Percentiles rank a stretch among this genome's conserved stretches.
Evolutionary conservation across 2,888 invertebrate species (phyloP).

Genomic region (Lithodes maja): DNA sequence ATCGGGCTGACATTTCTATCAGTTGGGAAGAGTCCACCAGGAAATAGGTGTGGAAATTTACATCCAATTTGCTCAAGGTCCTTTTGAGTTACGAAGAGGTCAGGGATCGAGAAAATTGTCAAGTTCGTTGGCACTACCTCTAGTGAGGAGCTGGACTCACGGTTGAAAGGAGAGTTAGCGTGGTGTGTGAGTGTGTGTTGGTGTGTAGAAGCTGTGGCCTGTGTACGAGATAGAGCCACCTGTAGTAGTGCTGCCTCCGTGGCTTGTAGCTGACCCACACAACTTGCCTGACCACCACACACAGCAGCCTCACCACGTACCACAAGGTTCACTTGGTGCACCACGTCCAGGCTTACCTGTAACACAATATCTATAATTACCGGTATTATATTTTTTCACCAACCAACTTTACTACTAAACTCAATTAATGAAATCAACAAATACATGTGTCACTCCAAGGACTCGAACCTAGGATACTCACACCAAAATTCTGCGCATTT

Average conservation of each 20-base stretch:
- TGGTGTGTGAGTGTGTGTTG: constrained; percentile 43
- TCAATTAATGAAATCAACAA: too few species aligned
- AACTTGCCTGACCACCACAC: constrained; percentile 57
- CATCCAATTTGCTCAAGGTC: too few species aligned
- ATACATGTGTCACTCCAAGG: too few species aligned
- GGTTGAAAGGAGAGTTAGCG: constrained; percentile 17
- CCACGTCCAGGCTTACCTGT: constrained; percentile 51
- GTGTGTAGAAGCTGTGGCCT: constrained; percentile 60
- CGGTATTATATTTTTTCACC: not conserved
- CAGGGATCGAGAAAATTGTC: too few species aligned
- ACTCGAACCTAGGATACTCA: too few species aligned
- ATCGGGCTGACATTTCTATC: too few species aligned
- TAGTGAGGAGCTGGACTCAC: too few species aligned
- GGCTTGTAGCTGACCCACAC: constrained; percentile 52
- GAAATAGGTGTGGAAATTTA: too few species aligned
- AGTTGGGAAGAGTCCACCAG: too few species aligned
- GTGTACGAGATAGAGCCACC: constrained; percentile 54
- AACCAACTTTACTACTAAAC: not conserved
- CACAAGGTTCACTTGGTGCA: constrained; percentile 56
- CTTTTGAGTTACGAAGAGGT: too few species aligned
- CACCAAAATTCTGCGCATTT: too few species aligned
- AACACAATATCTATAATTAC: not conserved
- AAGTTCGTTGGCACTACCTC: too few species aligned
- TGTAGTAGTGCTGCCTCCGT: constrained; percentile 57
- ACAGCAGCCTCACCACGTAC: constrained; percentile 51